Conservation (phyloP, 2,113 vertebrate genomes). For the Chaetodon trifascialis region DNA sequence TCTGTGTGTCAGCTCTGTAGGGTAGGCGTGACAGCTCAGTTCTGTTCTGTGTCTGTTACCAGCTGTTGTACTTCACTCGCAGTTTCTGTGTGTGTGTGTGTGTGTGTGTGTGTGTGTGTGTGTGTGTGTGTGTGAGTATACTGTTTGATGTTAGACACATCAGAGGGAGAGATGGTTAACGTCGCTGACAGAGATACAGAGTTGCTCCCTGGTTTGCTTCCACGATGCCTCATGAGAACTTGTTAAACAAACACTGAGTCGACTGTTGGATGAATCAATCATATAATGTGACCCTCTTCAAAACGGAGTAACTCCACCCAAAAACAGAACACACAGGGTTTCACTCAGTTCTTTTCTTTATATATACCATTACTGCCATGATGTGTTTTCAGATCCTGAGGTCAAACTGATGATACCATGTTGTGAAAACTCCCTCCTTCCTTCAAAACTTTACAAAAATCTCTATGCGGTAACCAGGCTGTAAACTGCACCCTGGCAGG, state of each 20-base stretch:
- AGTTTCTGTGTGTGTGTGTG: slow-evolving; percentile 34
- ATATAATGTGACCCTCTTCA: slow-evolving; percentile 9
- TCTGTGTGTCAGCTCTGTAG: slow-evolving; percentile 47
- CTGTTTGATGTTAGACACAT: slow-evolving; percentile 70
- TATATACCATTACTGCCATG: too few relatives aligned
- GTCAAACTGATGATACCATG: neutral
- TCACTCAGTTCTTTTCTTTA: neutral
- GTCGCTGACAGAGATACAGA: slow-evolving; percentile 35
- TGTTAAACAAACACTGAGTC: slow-evolving; percentile 26
- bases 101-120: slow-evolving; percentile 31
- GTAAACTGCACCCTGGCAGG: neutral
- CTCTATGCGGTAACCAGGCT: neutral
- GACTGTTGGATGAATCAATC: slow-evolving; percentile 2
- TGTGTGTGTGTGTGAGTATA: slow-evolving; percentile 29
- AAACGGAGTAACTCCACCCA: neutral
- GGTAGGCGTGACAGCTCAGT: slow-evolving; percentile 65
- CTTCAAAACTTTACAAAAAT: neutral
- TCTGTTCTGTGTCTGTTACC: slow-evolving; percentile 70
- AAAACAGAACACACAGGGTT: neutral
- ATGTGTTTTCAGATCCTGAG: neutral
- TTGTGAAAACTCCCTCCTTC: neutral
- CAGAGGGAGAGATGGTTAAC: slow-evolving; percentile 62
- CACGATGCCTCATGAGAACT: slow-evolving; percentile 22
- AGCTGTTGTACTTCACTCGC: slow-evolving; percentile 63
- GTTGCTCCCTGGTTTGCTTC: slow-evolving; percentile 34